These are phyloP conservation scores for Chunga burmeisteri DNA, from an alignment of 2,113 vertebrate genomes.

Conservation along the genomic window DNA sequence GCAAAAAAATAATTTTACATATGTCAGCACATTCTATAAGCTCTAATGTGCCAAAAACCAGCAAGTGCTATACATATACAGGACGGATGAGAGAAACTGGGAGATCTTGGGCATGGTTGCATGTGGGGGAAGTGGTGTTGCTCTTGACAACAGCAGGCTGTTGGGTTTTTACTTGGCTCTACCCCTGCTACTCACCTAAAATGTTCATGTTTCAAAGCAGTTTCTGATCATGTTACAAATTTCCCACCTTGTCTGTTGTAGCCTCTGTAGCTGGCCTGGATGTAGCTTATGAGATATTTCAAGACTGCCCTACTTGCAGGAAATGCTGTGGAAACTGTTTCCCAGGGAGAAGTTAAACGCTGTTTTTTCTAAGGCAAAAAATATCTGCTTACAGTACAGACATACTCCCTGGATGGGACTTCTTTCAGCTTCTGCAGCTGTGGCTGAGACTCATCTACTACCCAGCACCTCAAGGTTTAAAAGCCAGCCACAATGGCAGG, in stretches of 20 bases:
- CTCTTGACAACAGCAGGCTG: background rate
- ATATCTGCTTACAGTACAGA: background rate
- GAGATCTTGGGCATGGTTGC: background rate
- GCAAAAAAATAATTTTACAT: accelerated
- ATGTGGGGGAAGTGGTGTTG: background rate
- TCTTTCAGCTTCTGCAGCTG: background rate
- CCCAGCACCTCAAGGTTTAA: background rate
- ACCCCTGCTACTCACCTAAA: background rate
- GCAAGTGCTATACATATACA: background rate
- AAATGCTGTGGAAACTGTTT: background rate
- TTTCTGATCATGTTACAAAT: background rate
- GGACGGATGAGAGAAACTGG: background rate
- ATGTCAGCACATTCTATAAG: background rate
- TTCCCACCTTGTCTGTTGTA: background rate
- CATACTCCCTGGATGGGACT: background rate
- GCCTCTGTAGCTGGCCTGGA: background rate
- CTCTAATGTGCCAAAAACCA: background rate
- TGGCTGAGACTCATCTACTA: background rate
- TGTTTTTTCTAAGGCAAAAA: background rate
- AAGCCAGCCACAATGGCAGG: background rate
- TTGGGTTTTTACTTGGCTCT: background rate
- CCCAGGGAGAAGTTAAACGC: background rate
- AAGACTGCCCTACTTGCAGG: constrained; percentile 3
- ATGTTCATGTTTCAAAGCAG: background rate
- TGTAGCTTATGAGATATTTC: background rate